Base-by-base conservation (phyloP, 2,888 invertebrate species). In the Ochropleura plecta region DNA sequence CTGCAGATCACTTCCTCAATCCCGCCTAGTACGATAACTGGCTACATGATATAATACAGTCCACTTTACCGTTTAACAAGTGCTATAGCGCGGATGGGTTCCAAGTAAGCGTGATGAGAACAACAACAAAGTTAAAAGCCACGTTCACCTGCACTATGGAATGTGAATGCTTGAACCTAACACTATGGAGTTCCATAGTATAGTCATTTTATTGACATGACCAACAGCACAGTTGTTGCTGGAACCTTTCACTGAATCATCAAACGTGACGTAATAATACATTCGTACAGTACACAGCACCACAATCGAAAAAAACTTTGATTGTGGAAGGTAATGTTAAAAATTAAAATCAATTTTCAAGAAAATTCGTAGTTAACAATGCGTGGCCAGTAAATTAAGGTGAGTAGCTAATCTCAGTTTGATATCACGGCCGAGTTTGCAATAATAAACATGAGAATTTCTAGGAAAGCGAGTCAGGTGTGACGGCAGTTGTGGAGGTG, bases 381-480 rank as follows among this genome's bases (percentile, higher is more conserved):
- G 90, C 90, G 89, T 92, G 86, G 85, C 90, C 79, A 83, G 84
- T 83, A 88, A 88, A 88, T 84, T 85, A 86, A 86, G 79, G 80
- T 88, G 81, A 76, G 85, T 84, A 84, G 84, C 76, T 87, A 87
- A 89, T 92, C 91, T 91, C 76, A 83, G 83, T 85, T 87, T 81
- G 81, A 88, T 88, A 90, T 89, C 86, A 89, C 88, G 83, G 87
- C 78, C 82, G 88, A 82, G 88, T 89, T 88, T 85, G 88, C 87
- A 88, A 90, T 90, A 85, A 88, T 89, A 88, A 90, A 88, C 89
- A 90, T 91, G 89, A 91, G 91, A 91, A 90, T 92, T 93, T 91
- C 89, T 88, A 90, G 86, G 90, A 92, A 92, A 93, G 90, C 91
- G 88, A 91, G 83, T 91, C 88, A 90, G 89, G 89, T 90, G 90